These are phyloP conservation scores for Vireo griseus DNA, from an alignment of 2,797 vertebrate species.

Conservation along the genomic window DNA sequence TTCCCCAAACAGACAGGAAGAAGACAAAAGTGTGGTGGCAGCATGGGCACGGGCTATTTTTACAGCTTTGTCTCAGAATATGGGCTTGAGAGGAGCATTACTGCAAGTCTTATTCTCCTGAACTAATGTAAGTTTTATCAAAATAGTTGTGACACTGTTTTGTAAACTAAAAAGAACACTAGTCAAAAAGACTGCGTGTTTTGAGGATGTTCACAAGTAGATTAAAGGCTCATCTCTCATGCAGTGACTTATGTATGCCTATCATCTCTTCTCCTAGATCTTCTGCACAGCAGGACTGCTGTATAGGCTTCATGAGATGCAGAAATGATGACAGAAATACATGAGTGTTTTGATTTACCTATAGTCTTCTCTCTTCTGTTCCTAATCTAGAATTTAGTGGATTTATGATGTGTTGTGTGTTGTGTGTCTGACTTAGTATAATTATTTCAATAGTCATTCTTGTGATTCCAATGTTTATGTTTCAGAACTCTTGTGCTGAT, in stretches of 20 bases:
- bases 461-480: neutral
- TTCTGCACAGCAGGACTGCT: slow-evolving; percentile 12
- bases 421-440: neutral
- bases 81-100: neutral
- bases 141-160: slow-evolving; percentile 38
- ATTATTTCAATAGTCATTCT: neutral
- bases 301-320: neutral
- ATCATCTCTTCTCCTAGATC: slow-evolving; percentile 18
- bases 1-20: neutral
- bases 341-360: slow-evolving; percentile 42
- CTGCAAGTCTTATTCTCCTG: neutral
- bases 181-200: slow-evolving; percentile 19
- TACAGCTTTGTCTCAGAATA: neutral
- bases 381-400: slow-evolving; percentile 1
- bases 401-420: neutral
- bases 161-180: slow-evolving; percentile 51
- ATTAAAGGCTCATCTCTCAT: slow-evolving; percentile 51
- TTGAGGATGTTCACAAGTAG: neutral
- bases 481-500: neutral
- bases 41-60: neutral
- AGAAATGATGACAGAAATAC: slow-evolving; percentile 46
- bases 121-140: neutral
- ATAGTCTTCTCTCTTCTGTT: slow-evolving; percentile 2
- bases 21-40: neutral
- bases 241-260: slow-evolving; percentile 23